Conservation (phyloP, 1,140 invertebrate genomes). For the Eriocheir sinensis region DNA sequence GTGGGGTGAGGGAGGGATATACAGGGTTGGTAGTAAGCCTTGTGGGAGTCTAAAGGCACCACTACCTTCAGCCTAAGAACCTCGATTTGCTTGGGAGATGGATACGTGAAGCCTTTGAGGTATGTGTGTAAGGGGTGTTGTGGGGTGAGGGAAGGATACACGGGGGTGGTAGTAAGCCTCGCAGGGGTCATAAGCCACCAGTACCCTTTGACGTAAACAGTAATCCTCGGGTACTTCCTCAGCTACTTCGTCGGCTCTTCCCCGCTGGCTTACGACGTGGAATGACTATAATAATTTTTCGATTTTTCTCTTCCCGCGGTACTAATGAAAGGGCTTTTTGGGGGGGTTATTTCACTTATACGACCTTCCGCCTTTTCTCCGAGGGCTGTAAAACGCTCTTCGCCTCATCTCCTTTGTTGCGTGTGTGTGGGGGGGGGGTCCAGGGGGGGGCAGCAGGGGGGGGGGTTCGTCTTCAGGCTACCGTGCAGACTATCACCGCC, state of each 20-base stretch:
- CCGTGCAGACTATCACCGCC: no score
- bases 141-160: no score
- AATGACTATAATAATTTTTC: neutral
- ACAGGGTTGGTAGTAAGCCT: no score
- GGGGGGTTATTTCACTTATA: neutral
- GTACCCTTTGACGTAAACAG: neutral
- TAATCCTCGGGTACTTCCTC: neutral
- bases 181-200: neutral
- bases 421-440: neutral
- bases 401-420: neutral
- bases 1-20: no score
- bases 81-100: neutral
- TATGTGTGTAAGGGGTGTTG: no score
- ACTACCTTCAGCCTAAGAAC: no score
- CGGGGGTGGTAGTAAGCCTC: no score
- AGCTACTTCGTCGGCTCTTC: no score
- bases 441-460: no score
- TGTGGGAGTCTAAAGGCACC: no score
- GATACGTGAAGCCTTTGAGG: no score
- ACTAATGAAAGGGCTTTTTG: slow-evolving; percentile 13
- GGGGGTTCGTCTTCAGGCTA: no score
- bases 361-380: neutral
- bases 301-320: neutral
- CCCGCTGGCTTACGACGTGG: neutral
- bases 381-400: neutral